These are phyloP conservation scores for Spodoptera picta DNA, from an alignment of 2,888 invertebrate species.

Conservation along the genomic window DNA sequence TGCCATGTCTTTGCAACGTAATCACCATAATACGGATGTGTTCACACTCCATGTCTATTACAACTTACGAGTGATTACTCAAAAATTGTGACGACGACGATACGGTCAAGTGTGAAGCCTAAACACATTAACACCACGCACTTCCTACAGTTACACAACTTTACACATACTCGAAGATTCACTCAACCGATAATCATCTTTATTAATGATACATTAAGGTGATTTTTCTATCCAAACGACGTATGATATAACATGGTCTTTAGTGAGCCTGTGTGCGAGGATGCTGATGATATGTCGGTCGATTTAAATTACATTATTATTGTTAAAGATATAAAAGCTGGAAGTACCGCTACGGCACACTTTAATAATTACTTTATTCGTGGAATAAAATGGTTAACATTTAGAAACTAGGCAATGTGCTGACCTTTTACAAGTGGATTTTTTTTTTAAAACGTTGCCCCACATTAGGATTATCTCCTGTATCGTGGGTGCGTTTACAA, in stretches of 20 bases:
- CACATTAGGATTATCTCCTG: too few species aligned
- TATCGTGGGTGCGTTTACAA: too few species aligned
- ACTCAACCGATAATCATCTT: conserved; percentile 1
- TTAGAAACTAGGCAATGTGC: too few species aligned
- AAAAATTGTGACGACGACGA: conserved; percentile 25
- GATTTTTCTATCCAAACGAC: neutral
- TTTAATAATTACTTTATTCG: conserved; percentile 13
- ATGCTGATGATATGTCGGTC: conserved; percentile 31
- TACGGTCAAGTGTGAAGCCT: conserved; percentile 29
- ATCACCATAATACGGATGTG: conserved; percentile 13
- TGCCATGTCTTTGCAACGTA: conserved; percentile 5
- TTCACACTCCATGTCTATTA: neutral
- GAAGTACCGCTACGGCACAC: conserved; percentile 29
- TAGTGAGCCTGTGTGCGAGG: conserved; percentile 30
- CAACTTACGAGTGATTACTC: neutral
- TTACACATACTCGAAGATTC: neutral
- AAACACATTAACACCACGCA: conserved; percentile 22
- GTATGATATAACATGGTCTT: conserved; percentile 46
- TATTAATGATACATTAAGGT: neutral
- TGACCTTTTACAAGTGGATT: too few species aligned
- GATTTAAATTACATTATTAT: conserved; percentile 47
- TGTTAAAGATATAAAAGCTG: conserved; percentile 28
- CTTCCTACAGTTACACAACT: conserved; percentile 41
- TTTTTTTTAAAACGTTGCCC: too few species aligned
- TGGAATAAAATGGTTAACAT: conserved; percentile 9